Evolutionary conservation across 1,140 invertebrate genomes (phyloP).

Genomic region (Cataglyphis hispanica): DNA sequence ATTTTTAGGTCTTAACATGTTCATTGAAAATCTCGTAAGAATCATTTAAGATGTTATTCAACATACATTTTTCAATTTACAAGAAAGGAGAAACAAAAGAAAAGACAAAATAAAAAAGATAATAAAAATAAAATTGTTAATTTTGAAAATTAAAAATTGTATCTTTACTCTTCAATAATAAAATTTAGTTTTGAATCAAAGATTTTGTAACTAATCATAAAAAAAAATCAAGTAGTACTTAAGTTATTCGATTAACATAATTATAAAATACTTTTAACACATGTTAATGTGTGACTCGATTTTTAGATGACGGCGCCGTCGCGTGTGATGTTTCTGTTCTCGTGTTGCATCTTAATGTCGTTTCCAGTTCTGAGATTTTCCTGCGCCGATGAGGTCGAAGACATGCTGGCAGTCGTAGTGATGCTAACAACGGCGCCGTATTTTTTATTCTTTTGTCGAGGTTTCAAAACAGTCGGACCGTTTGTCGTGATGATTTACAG

Average conservation of each 20-base stretch:
- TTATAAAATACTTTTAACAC: background rate
- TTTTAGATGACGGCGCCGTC: slow-evolving; percentile 94
- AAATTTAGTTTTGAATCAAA: background rate
- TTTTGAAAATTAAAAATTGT: background rate
- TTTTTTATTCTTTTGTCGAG: slow-evolving; percentile 99
- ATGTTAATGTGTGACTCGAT: background rate
- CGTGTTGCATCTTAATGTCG: slow-evolving; percentile 94
- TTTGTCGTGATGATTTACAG: slow-evolving; percentile 99
- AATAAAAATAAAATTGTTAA: too few species aligned
- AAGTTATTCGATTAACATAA: background rate
- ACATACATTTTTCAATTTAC: background rate
- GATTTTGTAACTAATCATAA: background rate
- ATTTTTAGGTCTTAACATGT: slow-evolving; percentile 95
- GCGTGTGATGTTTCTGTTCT: slow-evolving; percentile 97
- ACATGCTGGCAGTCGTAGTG: slow-evolving; percentile 96
- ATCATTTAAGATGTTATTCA: background rate
- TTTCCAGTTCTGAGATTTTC: slow-evolving; percentile 94
- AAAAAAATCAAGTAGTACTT: background rate
- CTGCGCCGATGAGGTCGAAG: slow-evolving; percentile 95
- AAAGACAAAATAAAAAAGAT: too few species aligned
- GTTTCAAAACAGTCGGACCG: slow-evolving; percentile 98
- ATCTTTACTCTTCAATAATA: background rate
- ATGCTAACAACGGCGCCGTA: slow-evolving; percentile 98
- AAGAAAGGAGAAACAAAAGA: background rate
- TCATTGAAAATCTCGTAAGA: slow-evolving; percentile 95